Conservation (phyloP, 1,140 invertebrate genomes). For the Drusus annulatus region DNA sequence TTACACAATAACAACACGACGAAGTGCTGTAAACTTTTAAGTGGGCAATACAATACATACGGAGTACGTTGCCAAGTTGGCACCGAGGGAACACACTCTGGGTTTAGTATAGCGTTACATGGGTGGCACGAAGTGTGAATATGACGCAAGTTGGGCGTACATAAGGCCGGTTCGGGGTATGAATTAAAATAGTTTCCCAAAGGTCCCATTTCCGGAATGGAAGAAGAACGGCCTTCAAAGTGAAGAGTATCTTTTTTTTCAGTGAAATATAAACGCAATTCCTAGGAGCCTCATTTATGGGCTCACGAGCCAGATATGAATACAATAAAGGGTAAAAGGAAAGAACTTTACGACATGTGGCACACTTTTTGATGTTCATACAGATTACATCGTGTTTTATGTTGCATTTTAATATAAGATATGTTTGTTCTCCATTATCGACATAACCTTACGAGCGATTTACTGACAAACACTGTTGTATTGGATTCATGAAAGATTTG, state of each 20-base stretch:
- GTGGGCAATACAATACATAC: not conserved
- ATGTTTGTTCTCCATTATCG: too few relatives aligned
- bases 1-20: too few relatives aligned
- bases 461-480: too few relatives aligned
- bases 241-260: constrained; percentile 8
- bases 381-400: too few relatives aligned
- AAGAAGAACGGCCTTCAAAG: constrained; percentile 5
- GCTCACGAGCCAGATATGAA: constrained; percentile 17
- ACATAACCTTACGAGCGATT: too few relatives aligned
- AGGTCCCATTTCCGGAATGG: constrained; percentile 17
- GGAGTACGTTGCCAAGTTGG: not conserved
- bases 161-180: not conserved
- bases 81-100: not conserved
- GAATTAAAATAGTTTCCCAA: constrained; percentile 30
- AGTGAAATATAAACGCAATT: not conserved
- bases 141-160: not conserved
- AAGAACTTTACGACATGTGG: not conserved
- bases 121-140: not conserved
- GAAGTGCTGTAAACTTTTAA: not conserved
- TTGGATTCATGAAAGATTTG: too few relatives aligned
- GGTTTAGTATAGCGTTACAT: too few relatives aligned
- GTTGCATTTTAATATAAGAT: too few relatives aligned
- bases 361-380: not conserved
- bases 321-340: not conserved
- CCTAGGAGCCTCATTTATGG: constrained; percentile 2